Conservation (phyloP, 2,888 invertebrate species). For the Plebejus anna region DNA sequence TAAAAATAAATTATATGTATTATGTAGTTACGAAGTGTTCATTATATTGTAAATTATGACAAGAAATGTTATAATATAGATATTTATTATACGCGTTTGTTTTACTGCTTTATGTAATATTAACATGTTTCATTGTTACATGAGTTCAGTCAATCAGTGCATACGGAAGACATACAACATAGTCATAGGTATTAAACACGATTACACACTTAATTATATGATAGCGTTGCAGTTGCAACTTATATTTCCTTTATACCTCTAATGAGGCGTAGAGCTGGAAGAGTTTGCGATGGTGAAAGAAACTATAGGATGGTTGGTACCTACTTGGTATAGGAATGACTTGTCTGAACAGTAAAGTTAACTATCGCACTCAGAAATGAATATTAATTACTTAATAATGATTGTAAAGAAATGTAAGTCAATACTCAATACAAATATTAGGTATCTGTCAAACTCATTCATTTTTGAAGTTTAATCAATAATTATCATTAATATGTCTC, state of each 20-base stretch:
- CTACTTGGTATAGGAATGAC: too few species aligned
- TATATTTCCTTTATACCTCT: neutral
- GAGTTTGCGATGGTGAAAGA: neutral
- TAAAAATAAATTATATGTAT: neutral
- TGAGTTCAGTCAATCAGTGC: neutral
- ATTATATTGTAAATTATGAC: conserved; percentile 79
- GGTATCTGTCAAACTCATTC: too few species aligned
- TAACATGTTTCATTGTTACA: neutral
- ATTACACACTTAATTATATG: neutral
- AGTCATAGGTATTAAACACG: neutral
- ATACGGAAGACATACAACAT: neutral
- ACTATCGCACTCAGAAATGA: too few species aligned
- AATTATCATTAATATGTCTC: too few species aligned
- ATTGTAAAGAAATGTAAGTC: too few species aligned
- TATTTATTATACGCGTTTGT: conserved; percentile 55
- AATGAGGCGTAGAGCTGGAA: neutral
- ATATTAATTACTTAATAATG: too few species aligned
- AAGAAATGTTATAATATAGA: conserved; percentile 73
- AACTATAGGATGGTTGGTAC: neutral
- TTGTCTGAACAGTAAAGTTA: too few species aligned
- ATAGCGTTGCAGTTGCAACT: neutral
- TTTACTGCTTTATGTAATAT: conserved; percentile 38
- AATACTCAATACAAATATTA: too few species aligned
- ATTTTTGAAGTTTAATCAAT: too few species aligned
- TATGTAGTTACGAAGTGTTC: conserved; percentile 48